Evolutionary conservation across 2,113 vertebrate species (phyloP).

Genomic region (Nycticebus coucang): DNA sequence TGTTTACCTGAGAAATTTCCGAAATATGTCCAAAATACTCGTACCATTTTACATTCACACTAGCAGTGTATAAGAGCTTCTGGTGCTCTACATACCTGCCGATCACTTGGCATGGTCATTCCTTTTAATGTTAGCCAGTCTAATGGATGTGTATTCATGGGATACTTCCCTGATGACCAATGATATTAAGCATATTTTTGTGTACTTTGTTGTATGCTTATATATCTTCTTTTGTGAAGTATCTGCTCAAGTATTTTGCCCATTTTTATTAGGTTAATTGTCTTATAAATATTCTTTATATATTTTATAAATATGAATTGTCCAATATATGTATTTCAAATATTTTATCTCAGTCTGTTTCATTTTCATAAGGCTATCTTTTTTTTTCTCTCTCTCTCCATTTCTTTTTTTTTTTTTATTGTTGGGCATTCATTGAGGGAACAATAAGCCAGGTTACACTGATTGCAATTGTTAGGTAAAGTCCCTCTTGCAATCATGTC

Average conservation of each 20-base stretch:
- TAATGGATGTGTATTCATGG: background rate
- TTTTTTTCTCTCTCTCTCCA: too few species aligned
- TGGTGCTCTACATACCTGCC: background rate
- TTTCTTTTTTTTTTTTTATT: too few species aligned
- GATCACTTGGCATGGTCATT: background rate
- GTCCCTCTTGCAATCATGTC: too few species aligned
- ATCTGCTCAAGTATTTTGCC: background rate
- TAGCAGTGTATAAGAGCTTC: background rate
- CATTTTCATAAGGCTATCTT: background rate
- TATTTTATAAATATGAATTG: background rate
- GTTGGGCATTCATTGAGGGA: too few species aligned
- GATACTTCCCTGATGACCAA: background rate
- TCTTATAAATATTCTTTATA: background rate
- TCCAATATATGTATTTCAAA: background rate
- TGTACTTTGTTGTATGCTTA: background rate
- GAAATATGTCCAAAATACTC: background rate
- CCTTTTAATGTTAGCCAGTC: background rate
- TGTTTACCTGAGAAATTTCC: background rate
- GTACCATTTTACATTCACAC: background rate
- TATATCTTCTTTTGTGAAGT: background rate
- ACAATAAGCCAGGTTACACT: too few species aligned
- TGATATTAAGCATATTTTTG: background rate
- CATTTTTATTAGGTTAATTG: background rate
- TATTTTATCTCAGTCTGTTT: background rate
- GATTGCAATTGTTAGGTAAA: too few species aligned